Percentiles rank a stretch among this genome's conserved stretches.
phyloP scores from a whole-genome alignment of 2,888 invertebrate species.

The Zeuzera pyrina region DNA sequence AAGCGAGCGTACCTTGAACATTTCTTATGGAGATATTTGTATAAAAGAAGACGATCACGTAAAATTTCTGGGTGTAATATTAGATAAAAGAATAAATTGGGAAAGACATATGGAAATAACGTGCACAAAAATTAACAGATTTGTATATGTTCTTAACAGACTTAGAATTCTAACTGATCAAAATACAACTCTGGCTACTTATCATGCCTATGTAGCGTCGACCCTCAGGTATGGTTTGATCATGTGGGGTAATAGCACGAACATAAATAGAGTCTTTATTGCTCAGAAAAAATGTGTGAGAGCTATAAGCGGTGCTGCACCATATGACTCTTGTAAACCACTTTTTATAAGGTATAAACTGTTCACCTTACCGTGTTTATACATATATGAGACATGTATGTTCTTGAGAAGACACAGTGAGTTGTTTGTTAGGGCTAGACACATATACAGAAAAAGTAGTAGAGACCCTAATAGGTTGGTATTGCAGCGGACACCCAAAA shows the following conservation, averaged over 20 bases:
- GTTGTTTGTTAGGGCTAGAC: background rate
- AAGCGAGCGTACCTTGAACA: too few species aligned
- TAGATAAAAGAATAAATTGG: constrained; percentile 2
- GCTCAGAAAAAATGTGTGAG: constrained; percentile 6
- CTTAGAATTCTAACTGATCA: background rate
- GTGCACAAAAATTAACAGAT: constrained; percentile 3
- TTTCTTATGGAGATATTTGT: too few species aligned
- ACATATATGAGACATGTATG: background rate
- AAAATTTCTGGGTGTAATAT: too few species aligned
- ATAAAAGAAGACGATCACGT: too few species aligned
- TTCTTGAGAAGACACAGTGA: background rate
- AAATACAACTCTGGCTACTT: constrained; percentile 1
- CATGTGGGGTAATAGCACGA: constrained; percentile 2
- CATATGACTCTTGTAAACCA: background rate
- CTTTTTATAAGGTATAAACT: background rate
- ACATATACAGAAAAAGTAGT: background rate
- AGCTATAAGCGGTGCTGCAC: constrained; percentile 3
- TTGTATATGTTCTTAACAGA: constrained; percentile 4
- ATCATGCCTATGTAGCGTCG: constrained; percentile 4
- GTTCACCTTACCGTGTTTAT: background rate
- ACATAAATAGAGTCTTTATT: constrained; percentile 1
- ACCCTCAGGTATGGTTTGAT: constrained; percentile 2
- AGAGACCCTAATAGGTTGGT: background rate
- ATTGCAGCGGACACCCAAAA: background rate
- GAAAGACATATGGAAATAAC: constrained; percentile 2